These are phyloP conservation scores for Cephus pulcher DNA, from an alignment of 2,888 invertebrate genomes.

Conservation along the genomic window DNA sequence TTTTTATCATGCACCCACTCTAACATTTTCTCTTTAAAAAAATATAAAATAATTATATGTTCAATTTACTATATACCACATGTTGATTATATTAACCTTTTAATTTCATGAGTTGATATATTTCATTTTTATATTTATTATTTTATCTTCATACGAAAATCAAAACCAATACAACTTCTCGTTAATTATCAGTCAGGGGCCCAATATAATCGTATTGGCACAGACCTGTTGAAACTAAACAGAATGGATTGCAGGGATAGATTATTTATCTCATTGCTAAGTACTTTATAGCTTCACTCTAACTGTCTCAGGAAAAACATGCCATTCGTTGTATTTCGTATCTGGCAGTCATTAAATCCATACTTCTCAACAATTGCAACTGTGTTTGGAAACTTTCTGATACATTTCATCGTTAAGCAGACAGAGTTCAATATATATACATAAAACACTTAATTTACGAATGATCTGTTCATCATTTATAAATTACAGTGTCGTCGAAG, in stretches of 20 bases:
- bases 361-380: too few relatives aligned
- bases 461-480: not conserved
- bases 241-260: constrained; percentile 12
- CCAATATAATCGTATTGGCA: not conserved
- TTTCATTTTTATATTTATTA: not conserved
- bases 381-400: too few relatives aligned
- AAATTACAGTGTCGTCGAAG: not conserved
- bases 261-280: constrained; percentile 7
- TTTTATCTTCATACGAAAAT: not conserved
- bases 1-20: not conserved
- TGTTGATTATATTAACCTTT: not conserved
- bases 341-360: too few relatives aligned
- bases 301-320: constrained; percentile 6
- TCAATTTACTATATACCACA: not conserved
- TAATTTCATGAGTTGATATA: not conserved
- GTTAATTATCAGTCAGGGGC: not conserved
- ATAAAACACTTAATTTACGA: not conserved
- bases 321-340: constrained; percentile 6
- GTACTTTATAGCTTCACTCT: constrained; percentile 2
- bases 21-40: not conserved
- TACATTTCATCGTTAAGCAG: not conserved
- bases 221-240: not conserved
- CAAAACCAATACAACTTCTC: not conserved
- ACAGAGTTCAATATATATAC: not conserved
- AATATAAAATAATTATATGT: not conserved